Evolutionary conservation across 2,113 vertebrate species (phyloP).

Genomic region (Corythornis vintsioides): DNA sequence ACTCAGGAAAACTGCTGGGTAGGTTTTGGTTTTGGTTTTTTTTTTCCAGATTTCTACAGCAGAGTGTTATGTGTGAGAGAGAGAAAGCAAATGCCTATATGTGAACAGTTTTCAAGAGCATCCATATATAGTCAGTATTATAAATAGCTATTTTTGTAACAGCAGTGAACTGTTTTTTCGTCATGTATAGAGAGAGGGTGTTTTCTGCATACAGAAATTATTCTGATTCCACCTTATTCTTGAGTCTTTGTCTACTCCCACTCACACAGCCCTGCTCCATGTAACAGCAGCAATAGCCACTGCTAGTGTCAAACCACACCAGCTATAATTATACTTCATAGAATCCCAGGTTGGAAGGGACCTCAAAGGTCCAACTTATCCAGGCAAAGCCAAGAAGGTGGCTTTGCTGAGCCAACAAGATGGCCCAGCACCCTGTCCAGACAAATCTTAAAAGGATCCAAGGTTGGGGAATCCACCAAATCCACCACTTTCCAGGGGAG

Average conservation of each 20-base stretch:
- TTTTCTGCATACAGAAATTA: conserved; percentile 12
- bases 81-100: not conserved
- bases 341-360: not conserved
- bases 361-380: not conserved
- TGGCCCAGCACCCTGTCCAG: not conserved
- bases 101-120: conserved; percentile 21
- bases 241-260: conserved; percentile 9
- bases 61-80: not conserved
- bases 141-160: conserved; percentile 34
- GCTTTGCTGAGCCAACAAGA: not conserved
- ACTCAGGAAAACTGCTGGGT: not conserved
- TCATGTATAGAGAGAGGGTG: not conserved
- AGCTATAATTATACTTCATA: not conserved
- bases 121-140: conserved; percentile 57
- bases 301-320: not conserved
- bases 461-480: not conserved
- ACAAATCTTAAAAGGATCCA: not conserved
- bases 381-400: not conserved
- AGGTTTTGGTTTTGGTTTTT: not conserved
- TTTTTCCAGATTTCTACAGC: not conserved
- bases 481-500: not conserved
- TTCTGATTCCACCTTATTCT: not conserved
- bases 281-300: not conserved
- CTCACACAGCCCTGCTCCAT: not conserved
- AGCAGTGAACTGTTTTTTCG: conserved; percentile 16